Evolutionary conservation across 2,797 vertebrate genomes (phyloP).

Genomic region (Chaunax sp.): DNA sequence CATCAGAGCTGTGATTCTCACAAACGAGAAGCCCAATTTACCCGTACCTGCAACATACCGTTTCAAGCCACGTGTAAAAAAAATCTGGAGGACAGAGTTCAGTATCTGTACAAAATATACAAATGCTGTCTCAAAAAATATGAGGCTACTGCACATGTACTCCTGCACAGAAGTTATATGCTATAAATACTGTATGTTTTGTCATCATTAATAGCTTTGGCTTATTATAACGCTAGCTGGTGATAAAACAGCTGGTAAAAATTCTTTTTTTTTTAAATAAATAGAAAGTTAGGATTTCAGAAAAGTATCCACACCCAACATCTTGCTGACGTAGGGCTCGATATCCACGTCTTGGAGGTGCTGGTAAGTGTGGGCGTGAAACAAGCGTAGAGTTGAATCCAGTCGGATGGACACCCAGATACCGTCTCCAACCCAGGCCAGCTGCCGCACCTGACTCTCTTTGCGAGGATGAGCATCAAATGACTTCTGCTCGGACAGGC

Average conservation of each 20-base stretch:
- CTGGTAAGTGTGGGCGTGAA: conserved; percentile 96
- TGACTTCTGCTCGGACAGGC: conserved; percentile 84
- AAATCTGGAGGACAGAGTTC: neutral
- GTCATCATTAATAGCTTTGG: no score
- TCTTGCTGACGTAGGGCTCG: conserved; percentile 99
- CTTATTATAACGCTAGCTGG: no score
- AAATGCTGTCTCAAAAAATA: no score
- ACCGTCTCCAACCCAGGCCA: conserved; percentile 97
- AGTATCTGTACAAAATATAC: neutral
- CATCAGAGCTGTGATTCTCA: conserved; percentile 95
- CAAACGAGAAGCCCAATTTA: conserved; percentile 97
- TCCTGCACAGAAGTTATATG: neutral
- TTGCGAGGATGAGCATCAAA: conserved; percentile 97
- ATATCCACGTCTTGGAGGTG: conserved; percentile 99
- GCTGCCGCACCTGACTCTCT: conserved; percentile 96
- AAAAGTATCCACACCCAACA: conserved; percentile 87
- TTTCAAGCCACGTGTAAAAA: neutral
- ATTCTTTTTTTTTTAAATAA: neutral
- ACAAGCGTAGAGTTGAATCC: conserved; percentile 94
- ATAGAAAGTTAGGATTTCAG: neutral
- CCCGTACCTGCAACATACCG: conserved; percentile 87
- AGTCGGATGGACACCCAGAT: conserved; percentile 98
- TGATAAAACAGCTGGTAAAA: no score
- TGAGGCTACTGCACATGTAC: neutral
- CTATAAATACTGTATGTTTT: no score